Evolutionary conservation across 2,888 invertebrate species (phyloP), one percentile per base, ranked within the genome.

Genomic region (Mimas tiliae): DNA sequence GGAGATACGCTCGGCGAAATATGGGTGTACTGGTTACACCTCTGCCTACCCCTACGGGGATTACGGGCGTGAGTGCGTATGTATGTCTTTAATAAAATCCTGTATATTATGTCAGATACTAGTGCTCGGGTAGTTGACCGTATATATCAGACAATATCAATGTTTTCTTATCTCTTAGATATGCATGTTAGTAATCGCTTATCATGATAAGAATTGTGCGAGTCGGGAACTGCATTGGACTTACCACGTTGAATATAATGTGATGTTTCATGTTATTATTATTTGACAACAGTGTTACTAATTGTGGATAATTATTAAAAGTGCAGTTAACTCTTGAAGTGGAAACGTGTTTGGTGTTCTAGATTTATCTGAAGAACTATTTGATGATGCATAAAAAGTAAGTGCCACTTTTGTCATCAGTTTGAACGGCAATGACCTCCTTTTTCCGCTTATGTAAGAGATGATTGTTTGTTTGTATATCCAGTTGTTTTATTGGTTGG

Each of bases 361-460:
- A 6, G 9, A 33, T 45, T 27, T 55, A 45, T 45, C n/a, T 53
- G 8, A 4, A 12, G 12, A 12, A 42, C 42, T 27, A 16, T n/a
- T 65, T 34, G 33, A 48, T 38, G 34, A 78, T 78, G 77, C 62
- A 78, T 63, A 69, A 77, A 65, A 74, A 77, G 77, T 78, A 70
- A 75, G 77, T 73, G 19, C 8, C 45, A 55, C 48, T 33, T 63
- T 47, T 16, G 53, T 65, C 47, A 51, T 42, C 21, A 55, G 52
- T 21, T 11, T 64, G 1, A 7, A 19, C 58, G 58, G 58, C 58
- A 19, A 4, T 58, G 55, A 58, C 55, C 55, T n/a, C 7, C 0
- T 33, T 53, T n/a, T 53, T 53, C 34, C 53, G 53, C 53, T 58
- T 58, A 38, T 11, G 16, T 58, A 58, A 58, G 9, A 38, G 7